A percentile compares a stretch with the other conserved stretches of the same genome.
These are phyloP conservation scores for Bucorvus abyssinicus DNA, from an alignment of 2,797 vertebrate species.

Conservation along the genomic window DNA sequence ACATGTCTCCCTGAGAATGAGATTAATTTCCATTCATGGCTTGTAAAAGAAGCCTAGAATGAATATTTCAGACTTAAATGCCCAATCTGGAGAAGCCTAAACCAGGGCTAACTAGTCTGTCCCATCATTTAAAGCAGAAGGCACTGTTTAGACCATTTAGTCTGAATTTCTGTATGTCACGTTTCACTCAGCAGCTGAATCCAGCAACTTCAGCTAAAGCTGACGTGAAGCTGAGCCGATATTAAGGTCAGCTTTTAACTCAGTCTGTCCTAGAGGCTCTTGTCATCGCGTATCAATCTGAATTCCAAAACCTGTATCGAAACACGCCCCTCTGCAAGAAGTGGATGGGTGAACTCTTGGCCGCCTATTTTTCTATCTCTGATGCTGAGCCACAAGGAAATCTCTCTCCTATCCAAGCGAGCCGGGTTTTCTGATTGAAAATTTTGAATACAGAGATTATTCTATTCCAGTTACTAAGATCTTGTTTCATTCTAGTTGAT, in stretches of 20 bases:
- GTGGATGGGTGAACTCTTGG: not conserved
- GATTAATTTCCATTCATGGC: conserved; percentile 10
- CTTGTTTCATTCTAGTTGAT: not conserved
- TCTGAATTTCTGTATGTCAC: not conserved
- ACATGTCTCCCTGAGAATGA: not conserved
- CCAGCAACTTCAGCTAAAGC: not conserved
- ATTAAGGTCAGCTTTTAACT: not conserved
- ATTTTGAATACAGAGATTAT: not conserved
- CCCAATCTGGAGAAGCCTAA: not conserved
- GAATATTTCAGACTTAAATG: not conserved
- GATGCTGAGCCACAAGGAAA: not conserved
- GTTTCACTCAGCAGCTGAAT: not conserved
- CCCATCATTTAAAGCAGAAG: not conserved
- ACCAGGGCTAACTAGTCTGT: not conserved
- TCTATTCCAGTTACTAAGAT: not conserved
- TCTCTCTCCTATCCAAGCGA: not conserved
- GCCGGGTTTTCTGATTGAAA: not conserved
- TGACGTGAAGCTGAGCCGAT: not conserved
- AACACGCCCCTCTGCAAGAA: not conserved
- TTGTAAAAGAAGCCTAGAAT: not conserved
- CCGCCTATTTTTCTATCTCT: not conserved
- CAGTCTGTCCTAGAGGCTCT: not conserved
- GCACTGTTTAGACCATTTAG: not conserved
- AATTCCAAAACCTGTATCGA: not conserved
- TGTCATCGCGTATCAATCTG: not conserved